phyloP scores from a whole-genome alignment of 2,888 invertebrate species.

The Brachycybe producta region DNA sequence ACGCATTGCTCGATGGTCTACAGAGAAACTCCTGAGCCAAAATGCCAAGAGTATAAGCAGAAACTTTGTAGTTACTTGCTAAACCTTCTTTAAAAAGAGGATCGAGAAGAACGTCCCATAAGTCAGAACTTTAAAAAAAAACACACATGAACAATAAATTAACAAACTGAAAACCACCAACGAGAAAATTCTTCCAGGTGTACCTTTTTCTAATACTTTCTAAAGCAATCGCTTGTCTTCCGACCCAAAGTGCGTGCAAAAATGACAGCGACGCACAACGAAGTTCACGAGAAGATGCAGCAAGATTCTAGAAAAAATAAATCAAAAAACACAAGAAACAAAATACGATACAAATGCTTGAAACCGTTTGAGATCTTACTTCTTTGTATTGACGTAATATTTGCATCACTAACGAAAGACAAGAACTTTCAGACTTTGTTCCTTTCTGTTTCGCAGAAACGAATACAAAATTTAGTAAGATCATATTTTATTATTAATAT shows the following conservation, averaged over 20 bases:
- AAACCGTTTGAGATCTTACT: neutral
- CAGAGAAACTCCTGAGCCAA: constrained; percentile 8
- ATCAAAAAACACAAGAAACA: neutral
- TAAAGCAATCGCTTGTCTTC: constrained; percentile 9
- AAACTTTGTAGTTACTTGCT: neutral
- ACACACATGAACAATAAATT: neutral
- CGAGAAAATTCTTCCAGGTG: neutral
- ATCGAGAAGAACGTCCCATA: constrained; percentile 11
- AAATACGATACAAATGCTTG: neutral
- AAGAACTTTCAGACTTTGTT: constrained; percentile 5
- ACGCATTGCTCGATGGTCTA: no score
- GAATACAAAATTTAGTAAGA: no score
- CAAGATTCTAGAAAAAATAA: neutral
- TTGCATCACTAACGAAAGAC: constrained; percentile 2
- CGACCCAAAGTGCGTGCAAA: constrained; percentile 10
- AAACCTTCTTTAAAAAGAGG: neutral
- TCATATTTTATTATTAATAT: neutral
- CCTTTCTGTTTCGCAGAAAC: no score
- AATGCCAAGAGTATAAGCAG: neutral
- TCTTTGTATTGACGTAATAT: constrained; percentile 11
- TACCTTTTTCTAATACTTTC: constrained; percentile 12
- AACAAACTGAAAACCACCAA: neutral
- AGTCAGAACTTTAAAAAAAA: constrained; percentile 2
- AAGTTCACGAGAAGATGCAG: constrained; percentile 5
- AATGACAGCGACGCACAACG: constrained; percentile 1